These are phyloP conservation scores for Carapus acus DNA, from an alignment of 2,797 vertebrate species.

Conservation along the genomic window DNA sequence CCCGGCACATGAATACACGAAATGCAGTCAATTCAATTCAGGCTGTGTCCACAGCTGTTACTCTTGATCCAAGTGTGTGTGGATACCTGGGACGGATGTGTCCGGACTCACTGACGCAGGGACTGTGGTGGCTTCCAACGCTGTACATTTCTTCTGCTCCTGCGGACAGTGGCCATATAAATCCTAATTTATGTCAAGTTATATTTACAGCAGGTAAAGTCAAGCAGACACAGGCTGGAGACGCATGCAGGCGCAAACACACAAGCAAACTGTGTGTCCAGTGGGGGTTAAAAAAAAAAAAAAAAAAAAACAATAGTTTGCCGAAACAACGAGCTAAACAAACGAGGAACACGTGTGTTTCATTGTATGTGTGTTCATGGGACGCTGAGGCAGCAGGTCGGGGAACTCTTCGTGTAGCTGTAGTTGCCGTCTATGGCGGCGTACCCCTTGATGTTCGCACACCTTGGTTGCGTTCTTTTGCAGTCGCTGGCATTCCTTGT, in stretches of 20 bases:
- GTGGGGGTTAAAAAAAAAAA: no score
- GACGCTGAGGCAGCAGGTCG: no score
- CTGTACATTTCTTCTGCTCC: conserved; percentile 72
- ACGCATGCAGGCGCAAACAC: no score
- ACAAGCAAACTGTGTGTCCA: no score
- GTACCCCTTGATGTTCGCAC: conserved; percentile 84
- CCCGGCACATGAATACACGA: no score
- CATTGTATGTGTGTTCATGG: no score
- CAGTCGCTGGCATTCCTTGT: conserved; percentile 95
- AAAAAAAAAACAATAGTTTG: no score
- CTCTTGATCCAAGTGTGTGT: conserved; percentile 24
- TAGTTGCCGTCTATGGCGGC: conserved; percentile 44
- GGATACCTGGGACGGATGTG: conserved; percentile 80
- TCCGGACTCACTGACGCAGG: conserved; percentile 71
- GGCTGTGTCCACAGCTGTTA: no score
- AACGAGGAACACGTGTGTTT: no score
- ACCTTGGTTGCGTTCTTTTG: conserved; percentile 92
- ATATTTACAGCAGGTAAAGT: not conserved
- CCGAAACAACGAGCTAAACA: no score
- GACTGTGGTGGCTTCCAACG: conserved; percentile 73
- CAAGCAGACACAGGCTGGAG: not conserved
- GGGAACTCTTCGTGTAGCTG: no score
- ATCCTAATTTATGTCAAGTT: not conserved
- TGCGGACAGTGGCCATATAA: conserved; percentile 17
- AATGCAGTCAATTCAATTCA: no score